phyloP scores from a whole-genome alignment of 1,140 invertebrate species.

The Rhyacophila brunnea region DNA sequence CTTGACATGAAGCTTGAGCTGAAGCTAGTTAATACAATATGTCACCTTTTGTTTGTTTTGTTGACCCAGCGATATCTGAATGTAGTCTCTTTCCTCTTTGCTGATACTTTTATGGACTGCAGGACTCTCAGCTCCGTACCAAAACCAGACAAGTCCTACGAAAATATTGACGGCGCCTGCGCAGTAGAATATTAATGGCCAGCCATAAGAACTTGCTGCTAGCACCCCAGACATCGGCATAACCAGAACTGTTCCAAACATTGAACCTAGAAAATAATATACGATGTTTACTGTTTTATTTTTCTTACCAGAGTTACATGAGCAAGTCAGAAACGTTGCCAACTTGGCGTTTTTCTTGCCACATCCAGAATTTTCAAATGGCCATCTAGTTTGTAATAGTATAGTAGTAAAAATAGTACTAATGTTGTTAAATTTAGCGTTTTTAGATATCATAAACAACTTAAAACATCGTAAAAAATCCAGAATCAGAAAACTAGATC shows the following conservation, averaged over 20 bases:
- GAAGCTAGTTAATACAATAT: too few relatives aligned
- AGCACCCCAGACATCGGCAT: slow-evolving; percentile 61
- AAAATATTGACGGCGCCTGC: slow-evolving; percentile 53
- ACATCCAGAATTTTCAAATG: too few relatives aligned
- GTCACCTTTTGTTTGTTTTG: slow-evolving; percentile 48
- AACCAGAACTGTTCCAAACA: slow-evolving; percentile 65
- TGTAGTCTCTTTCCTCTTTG: slow-evolving; percentile 48
- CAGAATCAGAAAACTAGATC: too few relatives aligned
- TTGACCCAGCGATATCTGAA: slow-evolving; percentile 51
- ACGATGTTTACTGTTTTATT: not conserved
- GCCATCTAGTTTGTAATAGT: too few relatives aligned
- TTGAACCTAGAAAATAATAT: slow-evolving; percentile 49
- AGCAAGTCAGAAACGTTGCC: too few relatives aligned
- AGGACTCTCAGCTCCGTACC: slow-evolving; percentile 54
- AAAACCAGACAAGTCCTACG: slow-evolving; percentile 43
- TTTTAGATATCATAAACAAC: too few relatives aligned
- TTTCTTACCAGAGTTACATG: too few relatives aligned
- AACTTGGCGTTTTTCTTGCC: too few relatives aligned
- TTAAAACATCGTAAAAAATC: too few relatives aligned
- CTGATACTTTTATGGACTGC: slow-evolving; percentile 44
- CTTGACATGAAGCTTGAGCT: too few relatives aligned
- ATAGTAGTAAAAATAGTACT: too few relatives aligned
- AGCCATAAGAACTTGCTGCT: slow-evolving; percentile 56
- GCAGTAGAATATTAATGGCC: slow-evolving; percentile 62
- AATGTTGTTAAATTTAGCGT: too few relatives aligned